A percentile compares a stretch with the other conserved stretches of the same genome.
Conservation (phyloP, 2,888 invertebrate genomes). For the Brachynemurus nebulosus region DNA sequence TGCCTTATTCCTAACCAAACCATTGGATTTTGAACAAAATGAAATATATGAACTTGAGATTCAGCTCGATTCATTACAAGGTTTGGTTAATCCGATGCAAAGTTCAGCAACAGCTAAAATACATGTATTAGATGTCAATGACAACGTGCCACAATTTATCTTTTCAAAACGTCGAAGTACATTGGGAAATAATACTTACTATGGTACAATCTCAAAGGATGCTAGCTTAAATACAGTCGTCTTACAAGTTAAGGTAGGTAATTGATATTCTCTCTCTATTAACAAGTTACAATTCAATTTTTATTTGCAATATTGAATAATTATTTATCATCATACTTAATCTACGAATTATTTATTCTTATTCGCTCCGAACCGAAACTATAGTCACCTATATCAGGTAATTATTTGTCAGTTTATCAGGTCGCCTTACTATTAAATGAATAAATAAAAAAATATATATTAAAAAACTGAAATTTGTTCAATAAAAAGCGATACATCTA, state of each 20-base stretch:
- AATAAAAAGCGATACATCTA: too few relatives aligned
- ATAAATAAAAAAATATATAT: too few relatives aligned
- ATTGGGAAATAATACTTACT: conserved; percentile 54
- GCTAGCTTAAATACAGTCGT: conserved; percentile 63
- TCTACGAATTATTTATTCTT: too few relatives aligned
- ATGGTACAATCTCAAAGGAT: conserved; percentile 61
- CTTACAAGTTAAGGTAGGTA: conserved; percentile 54
- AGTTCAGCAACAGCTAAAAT: conserved; percentile 64
- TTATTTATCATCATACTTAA: too few relatives aligned
- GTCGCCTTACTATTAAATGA: too few relatives aligned
- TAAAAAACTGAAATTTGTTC: too few relatives aligned
- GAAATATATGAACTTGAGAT: conserved; percentile 62
- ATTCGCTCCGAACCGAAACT: too few relatives aligned
- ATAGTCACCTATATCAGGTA: too few relatives aligned
- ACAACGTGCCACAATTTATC: conserved; percentile 72
- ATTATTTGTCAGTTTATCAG: too few relatives aligned
- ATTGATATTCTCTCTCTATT: too few relatives aligned
- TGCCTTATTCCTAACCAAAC: conserved; percentile 56
- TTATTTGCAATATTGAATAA: too few relatives aligned
- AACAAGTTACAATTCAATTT: too few relatives aligned
- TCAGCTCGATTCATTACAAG: conserved; percentile 64
- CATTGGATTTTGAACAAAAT: conserved; percentile 66
- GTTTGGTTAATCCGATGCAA: conserved; percentile 63
- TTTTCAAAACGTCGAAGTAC: conserved; percentile 47
- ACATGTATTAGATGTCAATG: conserved; percentile 76